A percentile compares a stretch with the other conserved stretches of the same genome.
phyloP scores from a whole-genome alignment of 2,888 invertebrate genomes.

The Tetramorium bicarinatum region DNA sequence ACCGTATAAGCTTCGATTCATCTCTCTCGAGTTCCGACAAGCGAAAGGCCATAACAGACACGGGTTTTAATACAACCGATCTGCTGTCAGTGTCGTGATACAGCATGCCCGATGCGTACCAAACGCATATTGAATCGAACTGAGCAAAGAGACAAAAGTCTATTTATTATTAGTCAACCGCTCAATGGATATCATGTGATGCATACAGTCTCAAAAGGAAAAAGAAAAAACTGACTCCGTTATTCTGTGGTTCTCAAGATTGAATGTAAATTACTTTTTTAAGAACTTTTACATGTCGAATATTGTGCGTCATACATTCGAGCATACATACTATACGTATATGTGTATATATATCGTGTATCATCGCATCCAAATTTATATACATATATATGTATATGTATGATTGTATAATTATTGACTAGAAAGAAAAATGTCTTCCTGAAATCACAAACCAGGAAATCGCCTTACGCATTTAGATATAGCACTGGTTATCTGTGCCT shows the following conservation, averaged over 20 bases:
- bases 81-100: conserved; percentile 59
- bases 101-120: conserved; percentile 71
- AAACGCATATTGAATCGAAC: conserved; percentile 63
- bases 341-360: conserved; percentile 48
- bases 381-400: conserved; percentile 32
- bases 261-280: conserved; percentile 58
- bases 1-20: conserved; percentile 84
- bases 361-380: conserved; percentile 28
- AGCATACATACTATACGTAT: conserved; percentile 52
- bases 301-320: conserved; percentile 48
- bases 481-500: conserved; percentile 82
- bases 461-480: conserved; percentile 78
- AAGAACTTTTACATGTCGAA: conserved; percentile 66
- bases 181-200: conserved; percentile 62
- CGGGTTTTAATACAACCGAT: conserved; percentile 55
- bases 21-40: conserved; percentile 82
- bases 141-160: conserved; percentile 61
- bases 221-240: conserved; percentile 76
- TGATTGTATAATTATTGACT: conserved; percentile 45
- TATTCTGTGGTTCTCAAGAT: conserved; percentile 84
- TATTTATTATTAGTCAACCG: conserved; percentile 65
- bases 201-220: conserved; percentile 32
- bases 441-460: conserved; percentile 72
- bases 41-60: conserved; percentile 75
- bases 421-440: conserved; percentile 78